These are phyloP conservation scores for Apis cerana DNA, from an alignment of 1,140 invertebrate species.

Conservation along the genomic window DNA sequence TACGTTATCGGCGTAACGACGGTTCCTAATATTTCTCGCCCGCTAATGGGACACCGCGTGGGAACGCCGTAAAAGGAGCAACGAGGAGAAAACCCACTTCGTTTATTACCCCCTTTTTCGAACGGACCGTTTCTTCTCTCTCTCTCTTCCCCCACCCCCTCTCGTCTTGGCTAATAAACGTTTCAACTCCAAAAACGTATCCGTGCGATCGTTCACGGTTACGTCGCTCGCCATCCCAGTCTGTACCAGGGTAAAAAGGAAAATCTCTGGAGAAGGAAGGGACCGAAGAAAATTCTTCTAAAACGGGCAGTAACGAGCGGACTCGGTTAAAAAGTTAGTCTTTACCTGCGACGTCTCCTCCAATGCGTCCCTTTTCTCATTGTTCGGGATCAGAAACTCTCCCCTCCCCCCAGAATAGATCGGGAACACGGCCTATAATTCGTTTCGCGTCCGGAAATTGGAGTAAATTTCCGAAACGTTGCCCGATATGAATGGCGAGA, in stretches of 20 bases:
- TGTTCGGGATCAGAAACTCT: not conserved
- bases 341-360: not conserved
- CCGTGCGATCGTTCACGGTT: not conserved
- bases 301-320: no score
- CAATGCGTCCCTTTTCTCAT: no score
- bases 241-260: no score
- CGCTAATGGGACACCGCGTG: constrained; percentile 44
- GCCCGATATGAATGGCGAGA: constrained; percentile 44
- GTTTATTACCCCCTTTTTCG: constrained; percentile 47
- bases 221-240: not conserved
- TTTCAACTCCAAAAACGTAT: not conserved
- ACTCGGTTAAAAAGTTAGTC: not conserved
- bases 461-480: constrained; percentile 21
- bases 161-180: not conserved
- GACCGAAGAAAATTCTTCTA: no score
- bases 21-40: constrained; percentile 53
- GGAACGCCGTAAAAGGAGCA: constrained; percentile 35
- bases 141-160: not conserved
- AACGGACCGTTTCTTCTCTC: not conserved
- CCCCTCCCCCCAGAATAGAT: not conserved
- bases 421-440: not conserved
- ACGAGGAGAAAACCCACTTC: constrained; percentile 38
- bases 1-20: constrained; percentile 61
- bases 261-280: no score
- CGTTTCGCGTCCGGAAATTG: not conserved